Evolutionary conservation across 2,797 vertebrate species (phyloP).

Genomic region (Nyctalus aviator): DNA sequence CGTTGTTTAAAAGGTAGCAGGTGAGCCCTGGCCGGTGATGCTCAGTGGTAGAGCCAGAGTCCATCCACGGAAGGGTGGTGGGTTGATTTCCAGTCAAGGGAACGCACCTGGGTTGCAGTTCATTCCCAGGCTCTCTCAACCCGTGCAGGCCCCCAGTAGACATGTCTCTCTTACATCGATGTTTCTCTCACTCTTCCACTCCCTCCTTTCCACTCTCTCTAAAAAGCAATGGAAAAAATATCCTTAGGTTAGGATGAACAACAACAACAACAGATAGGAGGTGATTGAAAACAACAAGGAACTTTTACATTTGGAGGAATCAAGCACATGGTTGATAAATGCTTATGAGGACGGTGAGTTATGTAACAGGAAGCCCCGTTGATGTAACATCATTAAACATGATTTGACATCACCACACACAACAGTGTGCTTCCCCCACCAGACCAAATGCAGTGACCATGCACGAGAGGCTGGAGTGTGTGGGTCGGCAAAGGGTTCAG

Average conservation of each 20-base stretch:
- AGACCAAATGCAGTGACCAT: conserved; percentile 46
- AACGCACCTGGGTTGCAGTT: too few species aligned
- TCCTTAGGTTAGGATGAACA: too few species aligned
- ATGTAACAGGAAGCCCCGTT: background rate
- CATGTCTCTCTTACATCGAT: too few species aligned
- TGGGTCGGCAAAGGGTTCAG: conserved; percentile 63
- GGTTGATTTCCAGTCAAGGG: too few species aligned
- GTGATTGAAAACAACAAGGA: background rate
- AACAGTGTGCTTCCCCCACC: background rate
- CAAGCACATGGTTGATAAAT: background rate
- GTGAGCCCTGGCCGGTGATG: too few species aligned
- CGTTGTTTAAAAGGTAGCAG: conserved; percentile 21
- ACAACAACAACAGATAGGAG: background rate
- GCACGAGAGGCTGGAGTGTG: conserved; percentile 55
- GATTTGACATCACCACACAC: conserved; percentile 47
- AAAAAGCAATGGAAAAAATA: too few species aligned
- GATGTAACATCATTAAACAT: conserved; percentile 11
- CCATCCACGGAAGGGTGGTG: too few species aligned
- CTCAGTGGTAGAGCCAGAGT: too few species aligned
- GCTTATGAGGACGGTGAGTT: background rate
- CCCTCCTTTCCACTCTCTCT: too few species aligned
- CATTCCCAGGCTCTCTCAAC: too few species aligned
- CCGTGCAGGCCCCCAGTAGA: too few species aligned
- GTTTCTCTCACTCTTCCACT: too few species aligned
- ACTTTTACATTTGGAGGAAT: background rate